Base-by-base conservation (phyloP, 1,140 invertebrate species). In the Luehdorfia chinensis region DNA sequence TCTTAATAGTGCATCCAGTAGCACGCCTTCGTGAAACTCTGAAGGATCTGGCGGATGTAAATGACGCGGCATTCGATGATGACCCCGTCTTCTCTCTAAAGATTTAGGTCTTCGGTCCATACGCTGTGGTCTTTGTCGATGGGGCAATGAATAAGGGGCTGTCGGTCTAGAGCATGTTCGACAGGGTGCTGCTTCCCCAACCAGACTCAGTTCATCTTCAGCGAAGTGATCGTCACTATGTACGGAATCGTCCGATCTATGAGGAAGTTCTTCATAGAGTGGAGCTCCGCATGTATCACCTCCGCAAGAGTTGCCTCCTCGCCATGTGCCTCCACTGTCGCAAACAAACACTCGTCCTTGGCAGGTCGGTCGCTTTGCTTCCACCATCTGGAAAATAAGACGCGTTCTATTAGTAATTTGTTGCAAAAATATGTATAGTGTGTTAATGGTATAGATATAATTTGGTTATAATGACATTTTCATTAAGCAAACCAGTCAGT, bases 1-100 rank as follows among this genome's bases (percentile, higher is more conserved):
- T 69, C 90, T 88, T 32, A 91, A 65, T 3, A 92, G 56, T 1
- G 89, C 88, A 64, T 90, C 88, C 13, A 90, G 52, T 2, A 90
- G 69, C 4, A 90, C 75, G 3, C 88, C 88, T 75, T 89, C 88
- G 50, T 89, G 88, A 47, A 89, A 89, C 36, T 88, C 88, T 23
- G 81, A 83, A 28, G 83, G 73, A 46, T 84, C 74, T 15, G 76
- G 75, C 49, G 81, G 75, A 58, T 87, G 75, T 16, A 79, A 57
- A 54, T 84, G 75, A 8, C 77, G 57, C 4, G 81, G 78, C 37
- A 81, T 66, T 66, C 80, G 65, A 30, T 79, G 79, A 39, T 81
- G 75, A 5, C 65, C 73, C 34, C 78, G 65, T 53, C 83, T 59
- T 58, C 79, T 59, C 43, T 86, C 83, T 27, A 86, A 47, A 3